Conservation (phyloP, 2,888 invertebrate species). For the Phlogophora meticulosa region DNA sequence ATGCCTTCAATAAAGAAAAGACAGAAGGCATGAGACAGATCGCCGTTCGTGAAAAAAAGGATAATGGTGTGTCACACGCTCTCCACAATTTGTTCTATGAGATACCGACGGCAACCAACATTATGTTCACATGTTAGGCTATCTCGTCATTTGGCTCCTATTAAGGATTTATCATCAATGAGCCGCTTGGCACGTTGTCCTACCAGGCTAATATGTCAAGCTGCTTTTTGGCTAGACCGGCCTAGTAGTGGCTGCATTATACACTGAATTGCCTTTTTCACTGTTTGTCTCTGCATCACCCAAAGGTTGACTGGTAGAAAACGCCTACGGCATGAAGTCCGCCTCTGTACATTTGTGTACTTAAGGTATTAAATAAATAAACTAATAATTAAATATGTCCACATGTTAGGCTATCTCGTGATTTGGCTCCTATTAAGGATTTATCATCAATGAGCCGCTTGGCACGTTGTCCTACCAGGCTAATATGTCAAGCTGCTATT, state of each 20-base stretch:
- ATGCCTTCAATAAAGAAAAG: too few species aligned
- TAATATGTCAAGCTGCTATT: constrained; percentile 49
- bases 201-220: constrained; percentile 35
- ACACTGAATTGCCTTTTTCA: too few species aligned
- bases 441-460: constrained; percentile 57
- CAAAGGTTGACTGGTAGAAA: too few species aligned
- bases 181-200: constrained; percentile 50
- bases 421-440: constrained; percentile 53
- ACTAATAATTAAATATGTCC: too few species aligned
- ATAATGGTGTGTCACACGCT: constrained; percentile 8
- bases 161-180: constrained; percentile 54
- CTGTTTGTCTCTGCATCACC: too few species aligned
- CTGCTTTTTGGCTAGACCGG: constrained; percentile 42
- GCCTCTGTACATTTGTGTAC: too few species aligned
- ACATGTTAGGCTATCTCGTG: constrained; percentile 53
- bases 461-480: constrained; percentile 34
- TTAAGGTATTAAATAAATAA: too few species aligned
- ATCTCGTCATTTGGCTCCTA: constrained; percentile 60
- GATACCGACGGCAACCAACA: neutral
- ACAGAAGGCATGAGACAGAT: neutral
- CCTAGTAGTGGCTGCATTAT: constrained; percentile 5
- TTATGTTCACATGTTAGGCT: constrained; percentile 40
- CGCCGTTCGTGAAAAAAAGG: neutral
- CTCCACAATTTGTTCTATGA: constrained; percentile 11
- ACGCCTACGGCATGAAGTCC: too few species aligned